Percentiles rank a stretch among this genome's conserved stretches.
These are phyloP conservation scores for Melipona quadrifasciata DNA, from an alignment of 1,140 invertebrate genomes.

Conservation along the genomic window DNA sequence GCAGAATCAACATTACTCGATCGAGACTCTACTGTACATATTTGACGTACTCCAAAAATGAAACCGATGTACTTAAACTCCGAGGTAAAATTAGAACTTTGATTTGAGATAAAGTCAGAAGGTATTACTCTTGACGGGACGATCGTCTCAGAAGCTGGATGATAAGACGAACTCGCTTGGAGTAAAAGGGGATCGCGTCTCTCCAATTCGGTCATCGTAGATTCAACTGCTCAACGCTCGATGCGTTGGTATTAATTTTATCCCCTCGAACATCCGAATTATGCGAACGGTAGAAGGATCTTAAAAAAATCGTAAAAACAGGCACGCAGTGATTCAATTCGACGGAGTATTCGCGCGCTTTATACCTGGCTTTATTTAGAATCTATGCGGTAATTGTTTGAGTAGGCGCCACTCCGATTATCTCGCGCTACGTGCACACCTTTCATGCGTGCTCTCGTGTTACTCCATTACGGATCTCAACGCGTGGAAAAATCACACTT, in stretches of 20 bases:
- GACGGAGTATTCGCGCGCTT: background rate
- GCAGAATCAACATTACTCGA: too few relatives aligned
- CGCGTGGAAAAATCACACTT: background rate
- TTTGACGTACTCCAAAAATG: too few relatives aligned
- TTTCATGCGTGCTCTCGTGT: background rate
- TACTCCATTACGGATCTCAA: background rate
- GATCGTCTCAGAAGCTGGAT: background rate
- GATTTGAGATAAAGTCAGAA: background rate
- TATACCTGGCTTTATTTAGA: constrained; percentile 7
- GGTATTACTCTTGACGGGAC: background rate
- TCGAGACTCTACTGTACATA: too few relatives aligned
- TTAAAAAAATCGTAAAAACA: background rate
- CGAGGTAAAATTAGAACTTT: background rate
- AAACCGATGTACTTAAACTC: background rate
- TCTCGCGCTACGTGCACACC: background rate
- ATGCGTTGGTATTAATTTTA: background rate
- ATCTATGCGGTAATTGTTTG: background rate
- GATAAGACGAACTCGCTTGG: constrained; percentile 4
- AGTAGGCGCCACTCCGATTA: background rate
- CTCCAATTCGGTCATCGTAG: background rate
- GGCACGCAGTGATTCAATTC: background rate
- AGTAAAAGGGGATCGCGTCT: constrained; percentile 2
- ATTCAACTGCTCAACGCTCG: background rate
- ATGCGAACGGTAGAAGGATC: background rate
- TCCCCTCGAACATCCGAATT: background rate